Conservation (phyloP, 2,113 vertebrate genomes). For the Phalacrocorax aristotelis region DNA sequence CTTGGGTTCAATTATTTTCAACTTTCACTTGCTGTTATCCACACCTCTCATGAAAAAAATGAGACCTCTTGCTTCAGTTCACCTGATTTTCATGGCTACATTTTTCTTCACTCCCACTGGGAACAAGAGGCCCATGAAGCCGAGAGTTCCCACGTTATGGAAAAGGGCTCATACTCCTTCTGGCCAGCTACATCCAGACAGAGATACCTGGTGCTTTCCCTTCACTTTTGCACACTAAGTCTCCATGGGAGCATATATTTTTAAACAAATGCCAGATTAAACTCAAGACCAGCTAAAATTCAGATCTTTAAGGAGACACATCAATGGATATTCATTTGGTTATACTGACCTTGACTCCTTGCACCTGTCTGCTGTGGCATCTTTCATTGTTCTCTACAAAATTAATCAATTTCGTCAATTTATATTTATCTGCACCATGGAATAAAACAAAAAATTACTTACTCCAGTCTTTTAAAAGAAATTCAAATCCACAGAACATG, state of each 20-base stretch:
- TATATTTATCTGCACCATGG: background rate
- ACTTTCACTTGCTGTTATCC: background rate
- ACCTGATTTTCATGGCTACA: background rate
- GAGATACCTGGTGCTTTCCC: background rate
- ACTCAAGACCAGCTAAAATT: background rate
- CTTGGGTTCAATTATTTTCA: background rate
- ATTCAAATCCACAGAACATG: background rate
- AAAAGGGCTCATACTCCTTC: background rate
- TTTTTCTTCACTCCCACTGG: background rate
- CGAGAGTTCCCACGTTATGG: background rate
- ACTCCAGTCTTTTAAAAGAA: background rate
- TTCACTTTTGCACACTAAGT: background rate
- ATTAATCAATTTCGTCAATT: background rate
- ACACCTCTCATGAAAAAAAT: background rate
- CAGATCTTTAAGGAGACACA: background rate
- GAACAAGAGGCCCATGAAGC: background rate
- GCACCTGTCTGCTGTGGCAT: background rate
- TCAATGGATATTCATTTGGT: background rate
- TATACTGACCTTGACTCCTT: background rate
- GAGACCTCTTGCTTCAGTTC: background rate
- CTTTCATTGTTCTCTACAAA: background rate
- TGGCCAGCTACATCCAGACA: background rate
- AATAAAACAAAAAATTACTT: background rate
- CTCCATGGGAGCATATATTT: background rate
- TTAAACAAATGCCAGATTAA: background rate